Conservation (phyloP, 2,797 vertebrate genomes). For the Phyllotis vaccarum region DNA sequence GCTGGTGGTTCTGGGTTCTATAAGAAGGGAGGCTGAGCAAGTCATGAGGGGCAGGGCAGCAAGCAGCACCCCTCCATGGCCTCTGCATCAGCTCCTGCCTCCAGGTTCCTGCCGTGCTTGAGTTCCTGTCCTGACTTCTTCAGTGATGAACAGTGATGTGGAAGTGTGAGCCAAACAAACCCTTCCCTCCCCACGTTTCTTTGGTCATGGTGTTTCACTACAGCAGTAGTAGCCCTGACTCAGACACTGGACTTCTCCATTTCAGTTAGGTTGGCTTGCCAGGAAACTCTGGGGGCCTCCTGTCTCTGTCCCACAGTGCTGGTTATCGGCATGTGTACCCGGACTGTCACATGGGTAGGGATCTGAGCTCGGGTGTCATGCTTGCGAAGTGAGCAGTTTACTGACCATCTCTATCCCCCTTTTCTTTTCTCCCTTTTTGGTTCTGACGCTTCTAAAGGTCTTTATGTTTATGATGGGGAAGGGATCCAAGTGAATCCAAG, state of each 20-base stretch:
- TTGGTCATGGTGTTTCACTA: neutral
- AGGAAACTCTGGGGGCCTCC: neutral
- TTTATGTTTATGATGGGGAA: neutral
- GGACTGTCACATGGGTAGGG: neutral
- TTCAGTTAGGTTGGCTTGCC: neutral
- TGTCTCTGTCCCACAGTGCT: neutral
- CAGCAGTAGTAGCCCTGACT: neutral
- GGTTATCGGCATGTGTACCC: neutral
- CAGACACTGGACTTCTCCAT: neutral
- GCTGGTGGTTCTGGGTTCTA: neutral
- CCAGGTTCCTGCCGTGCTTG: neutral
- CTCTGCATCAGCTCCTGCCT: neutral
- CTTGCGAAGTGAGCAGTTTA: neutral
- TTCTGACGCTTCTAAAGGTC: neutral
- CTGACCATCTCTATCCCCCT: neutral
- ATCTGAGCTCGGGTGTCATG: neutral
- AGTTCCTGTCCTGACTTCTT: neutral
- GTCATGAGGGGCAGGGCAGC: too few relatives aligned
- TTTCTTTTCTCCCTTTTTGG: neutral
- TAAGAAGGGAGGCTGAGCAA: neutral
- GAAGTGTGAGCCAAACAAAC: neutral
- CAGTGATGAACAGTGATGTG: neutral
- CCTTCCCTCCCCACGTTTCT: neutral
- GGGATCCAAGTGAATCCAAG: neutral
- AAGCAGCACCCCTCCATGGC: neutral